Evolutionary conservation across 2,113 vertebrate species (phyloP).

Genomic region (Nannobrachium achirus): DNA sequence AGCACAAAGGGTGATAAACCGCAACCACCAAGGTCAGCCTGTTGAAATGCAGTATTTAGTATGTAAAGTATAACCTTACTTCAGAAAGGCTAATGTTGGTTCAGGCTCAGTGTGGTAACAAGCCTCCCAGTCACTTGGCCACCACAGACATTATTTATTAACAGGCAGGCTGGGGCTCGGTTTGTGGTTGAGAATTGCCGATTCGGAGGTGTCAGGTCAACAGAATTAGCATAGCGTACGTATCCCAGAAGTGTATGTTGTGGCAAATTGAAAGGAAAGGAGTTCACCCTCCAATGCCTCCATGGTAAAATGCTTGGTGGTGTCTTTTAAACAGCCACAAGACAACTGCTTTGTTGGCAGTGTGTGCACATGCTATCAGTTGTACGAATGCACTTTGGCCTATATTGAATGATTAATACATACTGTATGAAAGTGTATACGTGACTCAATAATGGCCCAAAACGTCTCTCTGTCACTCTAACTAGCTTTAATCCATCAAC

Average conservation of each 20-base stretch:
- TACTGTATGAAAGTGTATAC: conserved; percentile 8
- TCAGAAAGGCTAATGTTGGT: conserved; percentile 60
- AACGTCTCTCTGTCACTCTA: conserved; percentile 46
- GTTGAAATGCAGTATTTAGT: conserved; percentile 72
- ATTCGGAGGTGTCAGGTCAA: conserved; percentile 33
- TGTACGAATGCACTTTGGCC: conserved; percentile 8
- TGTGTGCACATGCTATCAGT: conserved; percentile 11
- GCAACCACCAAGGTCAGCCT: conserved; percentile 63
- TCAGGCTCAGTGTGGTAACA: conserved; percentile 67
- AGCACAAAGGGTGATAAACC: conserved; percentile 60
- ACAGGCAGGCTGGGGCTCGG: conserved; percentile 60
- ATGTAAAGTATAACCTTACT: conserved; percentile 70
- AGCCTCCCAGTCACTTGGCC: conserved; percentile 54
- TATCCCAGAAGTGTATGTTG: background rate
- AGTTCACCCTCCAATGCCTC: background rate
- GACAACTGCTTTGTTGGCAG: background rate
- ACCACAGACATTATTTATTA: conserved; percentile 60
- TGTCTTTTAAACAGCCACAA: background rate
- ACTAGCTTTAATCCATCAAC: conserved; percentile 64
- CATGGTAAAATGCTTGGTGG: background rate
- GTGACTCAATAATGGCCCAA: conserved; percentile 34
- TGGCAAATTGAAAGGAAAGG: background rate
- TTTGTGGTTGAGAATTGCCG: conserved; percentile 53
- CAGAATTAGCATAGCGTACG: background rate
- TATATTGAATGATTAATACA: conserved; percentile 42